Base-by-base conservation (phyloP, 2,888 invertebrate genomes). In the Horisme vitalbata region DNA sequence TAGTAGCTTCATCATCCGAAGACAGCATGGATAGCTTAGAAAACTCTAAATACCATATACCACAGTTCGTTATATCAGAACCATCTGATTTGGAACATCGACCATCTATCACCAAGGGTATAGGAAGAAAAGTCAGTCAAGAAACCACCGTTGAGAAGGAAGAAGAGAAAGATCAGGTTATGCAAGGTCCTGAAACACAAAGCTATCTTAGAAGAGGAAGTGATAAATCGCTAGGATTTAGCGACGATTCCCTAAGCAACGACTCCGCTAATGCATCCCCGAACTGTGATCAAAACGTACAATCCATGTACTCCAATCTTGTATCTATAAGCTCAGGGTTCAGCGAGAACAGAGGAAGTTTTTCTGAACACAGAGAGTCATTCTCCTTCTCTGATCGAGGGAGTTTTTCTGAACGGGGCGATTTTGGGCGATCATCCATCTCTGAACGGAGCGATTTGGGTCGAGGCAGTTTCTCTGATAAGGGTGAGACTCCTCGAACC, bases 61-160 rank as follows among this genome's bases (percentile, higher is more conserved):
- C 92, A 0, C 92, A 92, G 45, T 94, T 95, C 53, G 91, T 94
- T 1, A 94, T 95, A 52, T 94, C 94, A 0, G 94, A 94, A 61
- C 94, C 94, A 0, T 92, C 93, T 0, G 95, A 94, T 52, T 49
- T 90, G 13, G 91, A 91, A 45, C 93, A 93, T 52, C 91, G 94
- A 77, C 96, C 96, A 0, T 95, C 95, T 0, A 96, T 96, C 45
- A 95, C 95, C 0, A 92, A 94, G 45, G 96, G 96, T 0, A 94
- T 94, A 14, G 94, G 94, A 0, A 84, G 94, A 28, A 94, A 94
- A 59, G 91, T 92, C 2, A 94, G 94, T 39, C 91, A 93, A 32
- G 94, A 94, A 53, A 90, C 87, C 0, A 93, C 93, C n/a, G 60
- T 41, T 14, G 59, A 72, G 2, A n/a, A n/a, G n/a, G n/a, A n/a